phyloP scores from a whole-genome alignment of 2,797 vertebrate species.

The Squalus acanthias region DNA sequence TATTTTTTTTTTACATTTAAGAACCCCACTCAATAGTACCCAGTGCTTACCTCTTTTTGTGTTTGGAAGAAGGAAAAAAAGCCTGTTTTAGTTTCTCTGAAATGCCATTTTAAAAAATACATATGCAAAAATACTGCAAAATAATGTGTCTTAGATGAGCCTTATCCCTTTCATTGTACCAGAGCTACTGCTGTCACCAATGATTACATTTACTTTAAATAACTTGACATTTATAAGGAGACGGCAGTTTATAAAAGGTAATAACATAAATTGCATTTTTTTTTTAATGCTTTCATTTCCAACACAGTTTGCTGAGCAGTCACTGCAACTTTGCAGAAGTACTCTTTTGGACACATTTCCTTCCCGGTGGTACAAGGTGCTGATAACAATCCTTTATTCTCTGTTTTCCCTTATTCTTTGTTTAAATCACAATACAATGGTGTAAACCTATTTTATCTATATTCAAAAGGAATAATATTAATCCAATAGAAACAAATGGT shows the following conservation, averaged over 20 bases:
- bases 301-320: not conserved
- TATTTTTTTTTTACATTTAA: not conserved
- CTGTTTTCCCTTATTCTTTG: conserved; percentile 1
- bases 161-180: not conserved
- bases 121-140: not conserved
- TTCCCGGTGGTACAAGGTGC: not conserved
- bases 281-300: conserved; percentile 66
- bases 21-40: not conserved
- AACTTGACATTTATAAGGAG: conserved; percentile 33
- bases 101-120: not conserved
- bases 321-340: conserved; percentile 28
- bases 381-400: not conserved
- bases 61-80: not conserved
- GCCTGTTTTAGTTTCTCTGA: not conserved
- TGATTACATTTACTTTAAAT: conserved; percentile 14
- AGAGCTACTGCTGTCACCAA: not conserved
- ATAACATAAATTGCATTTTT: conserved; percentile 63
- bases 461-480: conserved; percentile 26
- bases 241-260: conserved; percentile 42
- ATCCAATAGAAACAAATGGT: not conserved
- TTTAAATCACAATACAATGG: conserved; percentile 9
- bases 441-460: not conserved
- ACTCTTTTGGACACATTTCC: not conserved
- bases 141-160: not conserved
- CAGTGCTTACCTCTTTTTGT: not conserved